These are phyloP conservation scores for Oasisia sp. DNA, from an alignment of 2,888 invertebrate species.

Conservation along the genomic window DNA sequence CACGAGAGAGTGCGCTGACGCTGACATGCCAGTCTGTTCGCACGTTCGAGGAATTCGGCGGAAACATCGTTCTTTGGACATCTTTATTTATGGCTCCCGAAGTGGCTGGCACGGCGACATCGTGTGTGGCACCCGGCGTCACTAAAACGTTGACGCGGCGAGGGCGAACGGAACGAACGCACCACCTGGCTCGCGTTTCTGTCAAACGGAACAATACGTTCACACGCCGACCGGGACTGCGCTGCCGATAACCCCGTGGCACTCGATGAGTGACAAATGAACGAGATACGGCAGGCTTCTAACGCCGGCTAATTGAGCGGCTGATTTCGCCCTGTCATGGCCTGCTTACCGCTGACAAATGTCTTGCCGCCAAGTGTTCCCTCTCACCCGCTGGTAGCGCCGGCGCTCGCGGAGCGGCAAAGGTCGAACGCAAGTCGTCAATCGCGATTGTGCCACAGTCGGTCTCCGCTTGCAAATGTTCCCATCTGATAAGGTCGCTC, in stretches of 20 bases:
- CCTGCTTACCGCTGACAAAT: slow-evolving; percentile 6
- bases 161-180: slow-evolving; percentile 13
- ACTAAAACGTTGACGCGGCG: not conserved
- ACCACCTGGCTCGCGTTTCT: slow-evolving; percentile 13
- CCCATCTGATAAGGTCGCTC: slow-evolving; percentile 13
- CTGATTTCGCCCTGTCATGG: slow-evolving; percentile 17
- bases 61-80: slow-evolving; percentile 17
- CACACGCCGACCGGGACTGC: not conserved
- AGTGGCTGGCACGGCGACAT: slow-evolving; percentile 17
- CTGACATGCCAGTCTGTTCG: not conserved
- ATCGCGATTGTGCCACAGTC: slow-evolving; percentile 17
- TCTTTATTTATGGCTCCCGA: not conserved
- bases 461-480: slow-evolving; percentile 17
- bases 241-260: slow-evolving; percentile 3
- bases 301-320: slow-evolving; percentile 13
- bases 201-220: slow-evolving; percentile 17
- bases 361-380: slow-evolving; percentile 13
- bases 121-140: slow-evolving; percentile 17
- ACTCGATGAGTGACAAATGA: slow-evolving; percentile 17
- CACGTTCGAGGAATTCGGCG: slow-evolving; percentile 1
- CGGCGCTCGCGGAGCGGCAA: not conserved
- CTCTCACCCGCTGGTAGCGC: not conserved
- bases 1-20: not conserved
- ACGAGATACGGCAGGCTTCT: slow-evolving; percentile 13
- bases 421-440: slow-evolving; percentile 5